These are phyloP conservation scores for Stenoptilia bipunctidactyla DNA, from an alignment of 2,888 invertebrate species.

Conservation along the genomic window DNA sequence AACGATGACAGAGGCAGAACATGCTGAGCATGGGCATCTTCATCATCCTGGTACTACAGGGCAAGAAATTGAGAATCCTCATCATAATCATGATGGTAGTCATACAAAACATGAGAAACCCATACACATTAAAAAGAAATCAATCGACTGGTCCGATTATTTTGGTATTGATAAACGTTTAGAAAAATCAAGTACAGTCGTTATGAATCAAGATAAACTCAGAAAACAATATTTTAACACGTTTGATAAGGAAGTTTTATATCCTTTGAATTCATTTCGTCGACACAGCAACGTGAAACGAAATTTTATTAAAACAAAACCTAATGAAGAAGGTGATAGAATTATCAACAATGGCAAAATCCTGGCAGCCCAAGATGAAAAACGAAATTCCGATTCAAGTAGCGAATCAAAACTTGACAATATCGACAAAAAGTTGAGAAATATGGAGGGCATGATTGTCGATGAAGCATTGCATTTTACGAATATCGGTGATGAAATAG, in stretches of 20 bases:
- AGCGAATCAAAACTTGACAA: conserved; percentile 75
- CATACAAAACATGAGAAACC: conserved; percentile 48
- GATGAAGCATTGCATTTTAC: conserved; percentile 84
- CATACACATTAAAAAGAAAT: conserved; percentile 79
- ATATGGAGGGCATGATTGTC: conserved; percentile 83
- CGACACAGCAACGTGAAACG: conserved; percentile 48
- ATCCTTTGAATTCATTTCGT: conserved; percentile 42
- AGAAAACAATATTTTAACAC: conserved; percentile 55
- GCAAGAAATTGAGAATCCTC: conserved; percentile 21
- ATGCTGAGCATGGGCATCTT: conserved; percentile 30
- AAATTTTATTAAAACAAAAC: conserved; percentile 39
- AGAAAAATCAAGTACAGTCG: conserved; percentile 70
- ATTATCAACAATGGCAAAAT: conserved; percentile 29
- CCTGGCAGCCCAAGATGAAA: conserved; percentile 32
- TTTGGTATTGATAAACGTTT: conserved; percentile 86
- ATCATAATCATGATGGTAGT: conserved; percentile 22
- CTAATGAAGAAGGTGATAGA: conserved; percentile 36
- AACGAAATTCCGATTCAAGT: conserved; percentile 45
- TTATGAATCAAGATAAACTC: conserved; percentile 52
- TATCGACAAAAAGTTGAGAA: conserved; percentile 79
- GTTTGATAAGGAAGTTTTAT: conserved; percentile 55
- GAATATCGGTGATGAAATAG: conserved; percentile 76
- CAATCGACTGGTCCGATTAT: conserved; percentile 89
- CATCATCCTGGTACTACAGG: conserved; percentile 39
- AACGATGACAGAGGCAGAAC: neutral